Evolutionary conservation across 2,113 vertebrate genomes (phyloP), one percentile per base, ranked within the genome.

Genomic region (Morone saxatilis): DNA sequence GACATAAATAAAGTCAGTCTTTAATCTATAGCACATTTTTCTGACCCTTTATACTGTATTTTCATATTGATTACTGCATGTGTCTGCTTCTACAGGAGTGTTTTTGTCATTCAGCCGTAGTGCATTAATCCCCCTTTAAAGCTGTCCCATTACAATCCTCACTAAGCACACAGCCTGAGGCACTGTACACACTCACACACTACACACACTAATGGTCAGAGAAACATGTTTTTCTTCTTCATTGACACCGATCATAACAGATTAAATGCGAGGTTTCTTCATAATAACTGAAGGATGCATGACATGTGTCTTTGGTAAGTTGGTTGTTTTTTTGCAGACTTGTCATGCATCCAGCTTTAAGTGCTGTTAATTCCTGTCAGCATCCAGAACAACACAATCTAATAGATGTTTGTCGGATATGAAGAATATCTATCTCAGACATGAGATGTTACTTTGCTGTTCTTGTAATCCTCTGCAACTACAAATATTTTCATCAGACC

Each of bases 161-260:
- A 36, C 89, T 90, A 92, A 94, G 89, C 86, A 84, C 86, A 75
- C 68, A 22, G 72, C 86, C 85, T 6, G 40, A 65, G 78, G 87
- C 57, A 66, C 85, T 81, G 45, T 63, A 69, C 77, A 70, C 8
- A 56, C 31, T 76, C 78, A 31, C 53, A 60, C n/a, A 50, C 76
- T 31, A 13, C 67, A 36, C 13, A 59, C 70, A 19, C 73, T 77
- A 71, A 85, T 78, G 83, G 70, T 71, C 77, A 91, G 81, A 78
- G 91, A 93, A 95, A 94, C 91, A 94, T 94, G 93, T 95, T 95
- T 93, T 92, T 91, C 87, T 87, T 78, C 71, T 50, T 86, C 74
- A 84, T 59, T 86, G 45, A 86, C 84, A 78, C 79, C 12, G 75
- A 92, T 88, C 81, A 93, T 85, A 94, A 93, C 91, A 93, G 87